These are phyloP conservation scores for Cacoxenus indagator DNA, from an alignment of 2,888 invertebrate genomes.

Conservation along the genomic window DNA sequence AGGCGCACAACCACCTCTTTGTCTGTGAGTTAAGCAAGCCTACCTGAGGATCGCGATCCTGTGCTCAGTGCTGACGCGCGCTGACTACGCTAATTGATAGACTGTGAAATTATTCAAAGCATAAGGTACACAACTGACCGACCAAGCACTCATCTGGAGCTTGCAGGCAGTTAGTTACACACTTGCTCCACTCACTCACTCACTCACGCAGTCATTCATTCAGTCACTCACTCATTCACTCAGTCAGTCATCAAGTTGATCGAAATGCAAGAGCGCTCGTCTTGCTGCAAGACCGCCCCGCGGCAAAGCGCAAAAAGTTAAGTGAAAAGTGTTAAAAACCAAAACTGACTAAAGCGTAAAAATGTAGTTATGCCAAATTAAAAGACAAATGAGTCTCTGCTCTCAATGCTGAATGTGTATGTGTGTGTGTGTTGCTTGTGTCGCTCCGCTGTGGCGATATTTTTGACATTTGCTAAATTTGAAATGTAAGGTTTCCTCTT, in stretches of 20 bases:
- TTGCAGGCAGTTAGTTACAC: constrained; percentile 28
- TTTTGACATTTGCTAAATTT: constrained; percentile 64
- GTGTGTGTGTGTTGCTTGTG: not conserved
- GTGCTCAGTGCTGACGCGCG: constrained; percentile 40
- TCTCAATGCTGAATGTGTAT: constrained; percentile 22
- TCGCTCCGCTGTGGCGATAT: not conserved
- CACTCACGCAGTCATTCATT: constrained; percentile 22
- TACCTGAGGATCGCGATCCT: constrained; percentile 38
- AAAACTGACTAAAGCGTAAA: constrained; percentile 21
- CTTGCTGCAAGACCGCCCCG: not conserved
- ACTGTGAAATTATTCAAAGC: constrained; percentile 60
- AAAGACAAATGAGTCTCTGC: constrained; percentile 55
- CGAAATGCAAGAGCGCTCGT: not conserved
- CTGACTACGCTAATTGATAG: constrained; percentile 55
- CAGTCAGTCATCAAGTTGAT: constrained; percentile 22
- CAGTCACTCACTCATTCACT: constrained; percentile 34
- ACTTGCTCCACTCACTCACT: constrained; percentile 25
- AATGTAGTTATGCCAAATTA: constrained; percentile 40
- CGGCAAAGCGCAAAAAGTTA: constrained; percentile 33
- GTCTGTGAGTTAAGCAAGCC: not conserved
- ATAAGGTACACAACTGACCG: constrained; percentile 14
- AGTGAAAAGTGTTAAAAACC: constrained; percentile 63
- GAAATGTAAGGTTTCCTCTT: constrained; percentile 48
- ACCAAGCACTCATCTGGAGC: not conserved
- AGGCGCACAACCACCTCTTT: constrained; percentile 13